Evolutionary conservation across 2,113 vertebrate species (phyloP).

Genomic region (Heptranchias perlo): DNA sequence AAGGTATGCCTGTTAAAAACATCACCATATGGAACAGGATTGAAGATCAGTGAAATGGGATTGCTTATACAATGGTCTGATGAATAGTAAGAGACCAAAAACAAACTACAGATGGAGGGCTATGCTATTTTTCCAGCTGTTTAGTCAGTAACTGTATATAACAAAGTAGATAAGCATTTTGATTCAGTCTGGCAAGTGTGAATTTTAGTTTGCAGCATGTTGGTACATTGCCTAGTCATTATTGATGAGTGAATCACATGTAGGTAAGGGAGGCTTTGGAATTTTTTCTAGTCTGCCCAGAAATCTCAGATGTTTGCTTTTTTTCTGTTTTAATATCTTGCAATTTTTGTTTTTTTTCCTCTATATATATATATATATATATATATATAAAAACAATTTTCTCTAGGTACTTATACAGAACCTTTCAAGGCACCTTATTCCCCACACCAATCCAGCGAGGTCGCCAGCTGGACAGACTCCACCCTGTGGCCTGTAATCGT

Average conservation of each 20-base stretch:
- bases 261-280: background rate
- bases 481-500: slow-evolving; percentile 52
- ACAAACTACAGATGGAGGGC: background rate
- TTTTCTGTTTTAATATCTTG: background rate
- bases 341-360: slow-evolving; percentile 36
- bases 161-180: too few species aligned
- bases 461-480: slow-evolving; percentile 68
- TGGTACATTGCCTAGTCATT: background rate
- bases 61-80: background rate
- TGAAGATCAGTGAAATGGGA: background rate
- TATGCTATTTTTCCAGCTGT: background rate
- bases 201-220: background rate
- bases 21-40: background rate
- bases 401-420: slow-evolving; percentile 80
- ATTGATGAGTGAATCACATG: background rate
- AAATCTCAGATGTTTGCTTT: background rate
- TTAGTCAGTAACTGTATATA: background rate
- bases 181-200: background rate
- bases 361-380: too few species aligned
- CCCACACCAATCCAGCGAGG: slow-evolving; percentile 80
- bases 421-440: slow-evolving; percentile 79
- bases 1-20: background rate
- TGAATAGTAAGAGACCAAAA: background rate
- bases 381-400: slow-evolving; percentile 14
- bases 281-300: background rate